Percentiles rank a stretch among this genome's conserved stretches.
Evolutionary conservation across 2,888 invertebrate species (phyloP).

Genomic region (Caenorhabditis angaria): DNA sequence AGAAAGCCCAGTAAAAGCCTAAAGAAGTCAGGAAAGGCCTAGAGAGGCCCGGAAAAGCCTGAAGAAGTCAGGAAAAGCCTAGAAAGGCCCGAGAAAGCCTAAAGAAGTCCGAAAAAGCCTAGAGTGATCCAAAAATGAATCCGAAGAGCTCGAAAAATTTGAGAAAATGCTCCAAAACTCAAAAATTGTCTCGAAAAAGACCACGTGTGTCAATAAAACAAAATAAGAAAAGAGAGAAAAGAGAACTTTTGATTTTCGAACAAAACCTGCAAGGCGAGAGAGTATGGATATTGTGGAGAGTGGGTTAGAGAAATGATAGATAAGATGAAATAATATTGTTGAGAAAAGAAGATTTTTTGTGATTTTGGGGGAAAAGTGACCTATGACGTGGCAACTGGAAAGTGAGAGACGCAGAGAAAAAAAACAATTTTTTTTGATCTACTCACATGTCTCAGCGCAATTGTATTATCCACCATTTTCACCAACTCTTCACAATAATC

Average conservation of each 20-base stretch:
- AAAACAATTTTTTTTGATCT: not conserved
- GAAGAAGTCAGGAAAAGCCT: too few relatives aligned
- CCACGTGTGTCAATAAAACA: conserved; percentile 6
- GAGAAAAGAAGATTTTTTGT: not conserved
- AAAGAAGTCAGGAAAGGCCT: too few relatives aligned
- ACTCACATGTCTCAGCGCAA: conserved; percentile 85
- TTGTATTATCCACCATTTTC: conserved; percentile 86
- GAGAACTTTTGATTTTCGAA: conserved; percentile 4
- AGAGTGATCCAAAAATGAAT: too few relatives aligned
- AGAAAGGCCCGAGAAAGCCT: too few relatives aligned
- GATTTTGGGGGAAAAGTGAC: not conserved
- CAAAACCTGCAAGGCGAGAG: not conserved
- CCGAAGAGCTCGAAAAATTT: too few relatives aligned
- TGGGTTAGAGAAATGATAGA: conserved; percentile 2
- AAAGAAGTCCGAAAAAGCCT: too few relatives aligned
- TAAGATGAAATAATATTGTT: conserved; percentile 1
- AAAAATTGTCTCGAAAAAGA: not conserved
- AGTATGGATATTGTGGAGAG: not conserved
- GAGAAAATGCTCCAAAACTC: too few relatives aligned
- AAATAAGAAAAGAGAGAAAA: not conserved
- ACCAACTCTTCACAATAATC: conserved; percentile 92
- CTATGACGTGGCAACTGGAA: too few relatives aligned
- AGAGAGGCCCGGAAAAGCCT: too few relatives aligned
- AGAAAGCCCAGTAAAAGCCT: too few relatives aligned
- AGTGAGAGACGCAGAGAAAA: not conserved